Conservation (phyloP, 2,797 vertebrate species). For the Coregonus sp. region DNA sequence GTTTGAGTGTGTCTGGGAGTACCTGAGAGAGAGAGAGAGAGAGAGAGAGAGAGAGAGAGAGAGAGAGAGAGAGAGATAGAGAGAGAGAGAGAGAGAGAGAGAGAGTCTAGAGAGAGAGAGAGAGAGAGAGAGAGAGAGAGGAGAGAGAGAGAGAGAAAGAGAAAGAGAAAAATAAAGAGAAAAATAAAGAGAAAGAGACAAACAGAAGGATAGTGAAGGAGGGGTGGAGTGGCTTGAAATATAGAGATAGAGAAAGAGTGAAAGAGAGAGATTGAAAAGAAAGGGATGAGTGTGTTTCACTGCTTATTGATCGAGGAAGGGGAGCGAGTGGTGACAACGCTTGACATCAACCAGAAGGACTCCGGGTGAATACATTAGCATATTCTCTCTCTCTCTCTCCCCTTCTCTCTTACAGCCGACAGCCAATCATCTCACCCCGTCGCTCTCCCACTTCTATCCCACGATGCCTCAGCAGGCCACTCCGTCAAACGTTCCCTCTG, state of each 20-base stretch:
- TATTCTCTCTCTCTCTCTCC: background rate
- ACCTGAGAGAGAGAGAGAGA: constrained; percentile 3
- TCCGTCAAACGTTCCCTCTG: background rate
- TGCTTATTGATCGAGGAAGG: constrained; percentile 16
- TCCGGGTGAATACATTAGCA: constrained; percentile 4
- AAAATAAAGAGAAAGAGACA: background rate
- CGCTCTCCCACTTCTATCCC: background rate
- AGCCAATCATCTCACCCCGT: constrained; percentile 16
- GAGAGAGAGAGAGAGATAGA: too few species aligned
- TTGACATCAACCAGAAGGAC: constrained; percentile 17
- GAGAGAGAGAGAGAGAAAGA: constrained; percentile 2
- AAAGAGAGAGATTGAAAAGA: background rate
- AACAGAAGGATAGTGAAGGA: too few species aligned
- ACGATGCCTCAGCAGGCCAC: background rate
- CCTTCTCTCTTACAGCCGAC: constrained; percentile 10
- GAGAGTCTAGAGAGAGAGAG: too few species aligned
- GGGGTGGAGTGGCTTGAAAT: too few species aligned
- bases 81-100: too few species aligned
- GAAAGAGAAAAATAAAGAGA: background rate
- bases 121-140: too few species aligned
- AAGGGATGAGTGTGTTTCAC: background rate
- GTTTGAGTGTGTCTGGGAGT: background rate
- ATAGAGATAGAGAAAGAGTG: too few species aligned
- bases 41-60: background rate
- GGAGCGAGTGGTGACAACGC: background rate